Conservation (phyloP, 2,888 invertebrate species). For the Diabrotica balteata region DNA sequence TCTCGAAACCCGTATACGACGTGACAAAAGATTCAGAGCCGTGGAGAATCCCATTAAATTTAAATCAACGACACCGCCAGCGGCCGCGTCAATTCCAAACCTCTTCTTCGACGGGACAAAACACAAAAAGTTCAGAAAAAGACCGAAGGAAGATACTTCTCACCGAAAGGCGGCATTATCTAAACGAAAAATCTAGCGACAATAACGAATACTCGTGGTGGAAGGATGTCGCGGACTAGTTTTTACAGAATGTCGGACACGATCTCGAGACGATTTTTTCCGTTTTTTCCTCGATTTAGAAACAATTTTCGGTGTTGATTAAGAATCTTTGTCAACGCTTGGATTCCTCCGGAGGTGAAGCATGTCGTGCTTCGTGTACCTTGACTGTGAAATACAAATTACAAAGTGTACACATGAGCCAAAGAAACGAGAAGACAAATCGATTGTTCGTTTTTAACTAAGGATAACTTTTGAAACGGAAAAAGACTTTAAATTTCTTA, state of each 20-base stretch:
- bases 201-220: slow-evolving; percentile 32
- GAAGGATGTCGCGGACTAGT: slow-evolving; percentile 34
- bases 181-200: slow-evolving; percentile 36
- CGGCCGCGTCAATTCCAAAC: slow-evolving; percentile 12
- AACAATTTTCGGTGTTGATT: slow-evolving; percentile 1
- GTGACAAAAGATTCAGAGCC: slow-evolving; percentile 27
- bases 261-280: neutral
- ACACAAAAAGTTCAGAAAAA: slow-evolving; percentile 1
- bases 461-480: no score
- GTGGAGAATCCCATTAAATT: slow-evolving; percentile 26
- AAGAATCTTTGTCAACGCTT: slow-evolving; percentile 4
- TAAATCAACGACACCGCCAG: slow-evolving; percentile 12
- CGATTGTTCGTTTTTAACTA: no score
- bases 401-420: no score
- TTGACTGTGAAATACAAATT: no score
- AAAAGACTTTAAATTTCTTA: no score
- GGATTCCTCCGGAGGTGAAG: neutral
- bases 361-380: no score
- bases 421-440: no score
- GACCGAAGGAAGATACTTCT: slow-evolving; percentile 27
- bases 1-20: slow-evolving; percentile 2
- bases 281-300: slow-evolving; percentile 1
- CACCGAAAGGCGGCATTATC: slow-evolving; percentile 44
- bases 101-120: slow-evolving; percentile 9
- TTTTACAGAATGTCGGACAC: slow-evolving; percentile 27